Base-by-base conservation (phyloP, 2,888 invertebrate species). In the Drosophila formosana region DNA sequence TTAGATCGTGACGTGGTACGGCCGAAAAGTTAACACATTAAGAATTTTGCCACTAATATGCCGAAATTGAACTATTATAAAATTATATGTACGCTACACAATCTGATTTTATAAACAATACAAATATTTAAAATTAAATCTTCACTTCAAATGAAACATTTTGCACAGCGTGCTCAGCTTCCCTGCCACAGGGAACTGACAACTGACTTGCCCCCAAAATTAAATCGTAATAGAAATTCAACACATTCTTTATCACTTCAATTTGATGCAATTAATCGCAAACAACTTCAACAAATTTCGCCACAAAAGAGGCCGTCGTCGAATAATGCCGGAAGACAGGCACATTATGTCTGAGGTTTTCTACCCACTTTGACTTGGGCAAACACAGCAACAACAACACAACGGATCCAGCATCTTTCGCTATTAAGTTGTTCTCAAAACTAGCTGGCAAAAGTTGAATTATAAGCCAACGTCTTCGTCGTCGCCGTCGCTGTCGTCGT, bases 21-120 rank as follows among this genome's bases (percentile, higher is more conserved):
- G 81, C 83, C 83, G 76, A 85, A 82, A 87, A 73, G 67, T 79
- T 66, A 73, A 81, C 72, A 87, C 85, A 86, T 63, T 85, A 65
- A 85, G 70, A 86, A 84, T 84, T 84, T 84, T 80, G 83, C 83
- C 85, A 84, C 79, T 75, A 64, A 85, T 39, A 72, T 71, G 85
- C 85, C 85, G 81, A 84, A 85, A 81, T 73, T 78, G 25, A 81
- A 82, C 81, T 83, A 85, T 83, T 75, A 81, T 82, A 75, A 83
- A 85, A 81, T 78, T 66, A 79, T 81, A 71, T 83, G 77, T 83
- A 83, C 83, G 85, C 62, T 72, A 84, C 85, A 85, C 83, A 83
- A 83, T 85, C 85, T 85, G 79, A 75, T 82, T 85, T 66, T 81
- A 49, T 80, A 74, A 80, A 82, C 82, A 80, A 64, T 75, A 83